Evolutionary conservation across 1,140 invertebrate species (phyloP).

Genomic region (Calosoma granatense): DNA sequence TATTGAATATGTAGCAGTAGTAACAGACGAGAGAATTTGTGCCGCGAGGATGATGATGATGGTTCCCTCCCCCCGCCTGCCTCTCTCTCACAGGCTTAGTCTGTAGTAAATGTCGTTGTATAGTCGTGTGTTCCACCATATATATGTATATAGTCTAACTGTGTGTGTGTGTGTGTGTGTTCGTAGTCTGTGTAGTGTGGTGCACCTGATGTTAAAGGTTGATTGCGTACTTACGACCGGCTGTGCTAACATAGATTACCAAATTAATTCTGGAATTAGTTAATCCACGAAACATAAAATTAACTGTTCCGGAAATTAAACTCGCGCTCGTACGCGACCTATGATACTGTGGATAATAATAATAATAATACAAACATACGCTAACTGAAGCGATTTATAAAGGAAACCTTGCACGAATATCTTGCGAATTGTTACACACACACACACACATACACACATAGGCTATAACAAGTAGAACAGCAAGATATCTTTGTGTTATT

Average conservation of each 20-base stretch:
- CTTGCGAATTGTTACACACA: conserved; percentile 1
- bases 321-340: conserved; percentile 2
- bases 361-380: conserved; percentile 7
- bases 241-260: conserved; percentile 8
- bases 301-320: conserved; percentile 9
- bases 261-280: conserved; percentile 9
- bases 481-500: neutral
- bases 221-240: conserved; percentile 8
- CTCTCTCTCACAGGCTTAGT: too few relatives aligned
- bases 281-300: conserved; percentile 8
- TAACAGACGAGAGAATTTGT: neutral
- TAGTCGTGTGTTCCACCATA: too few relatives aligned
- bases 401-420: conserved; percentile 4
- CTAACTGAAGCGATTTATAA: conserved; percentile 8
- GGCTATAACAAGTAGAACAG: too few relatives aligned
- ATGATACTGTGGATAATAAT: conserved; percentile 6
- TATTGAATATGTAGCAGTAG: conserved; percentile 5
- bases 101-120: too few relatives aligned
- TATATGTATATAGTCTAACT: too few relatives aligned
- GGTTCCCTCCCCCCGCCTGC: too few relatives aligned
- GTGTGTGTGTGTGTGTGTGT: too few relatives aligned
- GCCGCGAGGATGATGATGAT: too few relatives aligned
- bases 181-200: neutral
- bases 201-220: conserved; percentile 7
- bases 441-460: too few relatives aligned